Percentiles rank a stretch among this genome's conserved stretches.
These are phyloP conservation scores for Nasonia giraulti DNA, from an alignment of 1,140 invertebrate genomes.

Conservation along the genomic window DNA sequence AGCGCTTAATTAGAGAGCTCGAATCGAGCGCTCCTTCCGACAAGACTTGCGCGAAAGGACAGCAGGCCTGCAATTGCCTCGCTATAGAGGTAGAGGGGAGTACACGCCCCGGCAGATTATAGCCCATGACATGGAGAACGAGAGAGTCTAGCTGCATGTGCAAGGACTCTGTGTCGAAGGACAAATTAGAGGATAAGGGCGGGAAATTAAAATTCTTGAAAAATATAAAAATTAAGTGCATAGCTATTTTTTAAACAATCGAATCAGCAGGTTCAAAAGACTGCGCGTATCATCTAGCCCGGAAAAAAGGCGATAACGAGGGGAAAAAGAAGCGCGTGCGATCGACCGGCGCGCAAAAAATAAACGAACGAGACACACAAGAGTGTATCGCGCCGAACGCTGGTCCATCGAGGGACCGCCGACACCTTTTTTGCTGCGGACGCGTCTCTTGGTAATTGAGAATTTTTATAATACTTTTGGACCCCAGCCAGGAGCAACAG, in stretches of 20 bases:
- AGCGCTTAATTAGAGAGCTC: neutral
- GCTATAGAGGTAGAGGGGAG: neutral
- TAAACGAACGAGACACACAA: neutral
- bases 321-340: too few relatives aligned
- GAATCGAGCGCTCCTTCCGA: neutral
- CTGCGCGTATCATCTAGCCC: neutral
- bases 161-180: neutral
- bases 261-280: neutral
- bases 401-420: neutral
- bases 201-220: too few relatives aligned
- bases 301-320: neutral
- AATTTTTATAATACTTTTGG: conserved; percentile 74
- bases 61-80: neutral
- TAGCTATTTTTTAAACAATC: neutral
- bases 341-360: neutral
- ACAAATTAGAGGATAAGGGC: too few relatives aligned
- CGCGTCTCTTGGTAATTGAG: conserved; percentile 54
- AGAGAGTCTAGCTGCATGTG: neutral
- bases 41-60: neutral
- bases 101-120: neutral
- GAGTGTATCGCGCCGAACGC: neutral
- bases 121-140: neutral
- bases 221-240: too few relatives aligned
- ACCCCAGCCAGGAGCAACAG: conserved; percentile 68
- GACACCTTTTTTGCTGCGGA: neutral